Conservation (phyloP, 2,113 vertebrate species). For the Prunella himalayana region DNA sequence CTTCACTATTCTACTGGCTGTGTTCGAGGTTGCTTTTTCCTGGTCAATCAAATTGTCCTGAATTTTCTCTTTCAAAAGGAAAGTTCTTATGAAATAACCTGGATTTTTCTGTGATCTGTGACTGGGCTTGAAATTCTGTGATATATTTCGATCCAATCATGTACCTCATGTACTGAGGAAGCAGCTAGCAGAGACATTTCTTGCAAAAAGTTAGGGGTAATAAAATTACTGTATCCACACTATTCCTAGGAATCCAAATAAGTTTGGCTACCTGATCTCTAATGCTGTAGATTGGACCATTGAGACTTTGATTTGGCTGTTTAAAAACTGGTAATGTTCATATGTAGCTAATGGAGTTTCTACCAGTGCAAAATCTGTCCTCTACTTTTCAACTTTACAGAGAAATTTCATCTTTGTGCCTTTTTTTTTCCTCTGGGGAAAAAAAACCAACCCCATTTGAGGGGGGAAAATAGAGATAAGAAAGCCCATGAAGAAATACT, state of each 20-base stretch:
- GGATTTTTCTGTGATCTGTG: not conserved
- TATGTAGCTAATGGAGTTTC: not conserved
- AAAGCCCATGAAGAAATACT: slow-evolving; percentile 25
- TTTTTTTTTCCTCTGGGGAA: not conserved
- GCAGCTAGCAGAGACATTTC: not conserved
- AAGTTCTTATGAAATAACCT: not conserved
- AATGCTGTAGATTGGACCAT: not conserved
- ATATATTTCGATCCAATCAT: not conserved
- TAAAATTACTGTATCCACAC: not conserved
- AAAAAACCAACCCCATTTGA: not conserved
- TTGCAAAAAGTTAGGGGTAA: not conserved
- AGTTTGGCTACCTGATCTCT: not conserved
- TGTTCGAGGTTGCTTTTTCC: accelerated
- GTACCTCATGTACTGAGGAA: not conserved
- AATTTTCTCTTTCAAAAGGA: not conserved
- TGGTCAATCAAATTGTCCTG: not conserved
- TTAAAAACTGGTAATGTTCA: not conserved
- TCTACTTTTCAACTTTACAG: slow-evolving; percentile 11
- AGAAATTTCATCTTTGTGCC: not conserved
- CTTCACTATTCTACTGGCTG: not conserved
- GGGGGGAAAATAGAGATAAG: slow-evolving; percentile 26
- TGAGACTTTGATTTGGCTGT: not conserved
- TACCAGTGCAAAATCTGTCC: not conserved
- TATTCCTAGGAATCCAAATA: not conserved
- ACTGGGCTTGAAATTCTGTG: not conserved